Percentiles rank a stretch among this genome's conserved stretches.
Evolutionary conservation across 2,888 invertebrate species (phyloP).

Genomic region (Eumacrocentrus americanus): DNA sequence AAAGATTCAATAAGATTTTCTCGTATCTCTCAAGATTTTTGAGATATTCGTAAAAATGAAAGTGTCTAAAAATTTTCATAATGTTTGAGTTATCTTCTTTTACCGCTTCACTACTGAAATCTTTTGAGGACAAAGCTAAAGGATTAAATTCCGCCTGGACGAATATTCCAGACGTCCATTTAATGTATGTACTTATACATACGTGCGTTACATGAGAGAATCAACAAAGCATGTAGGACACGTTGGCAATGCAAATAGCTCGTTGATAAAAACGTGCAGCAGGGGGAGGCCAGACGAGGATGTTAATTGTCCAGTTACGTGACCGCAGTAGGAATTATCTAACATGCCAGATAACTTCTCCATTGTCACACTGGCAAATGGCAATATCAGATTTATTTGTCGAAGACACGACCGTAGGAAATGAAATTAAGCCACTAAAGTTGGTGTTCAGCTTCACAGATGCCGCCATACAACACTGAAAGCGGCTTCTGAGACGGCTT

Average conservation of each 20-base stretch:
- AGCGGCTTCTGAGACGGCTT: no score
- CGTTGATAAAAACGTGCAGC: neutral
- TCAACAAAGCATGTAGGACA: neutral
- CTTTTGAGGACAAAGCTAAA: no score
- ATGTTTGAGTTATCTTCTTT: no score
- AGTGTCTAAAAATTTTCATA: no score
- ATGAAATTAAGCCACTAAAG: neutral
- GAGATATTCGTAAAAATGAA: no score
- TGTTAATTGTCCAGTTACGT: neutral
- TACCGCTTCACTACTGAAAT: no score
- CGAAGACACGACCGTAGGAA: no score
- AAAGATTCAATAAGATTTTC: no score
- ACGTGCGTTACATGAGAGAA: neutral
- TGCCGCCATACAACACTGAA: slow-evolving; percentile 15
- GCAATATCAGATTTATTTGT: no score
- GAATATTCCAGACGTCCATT: neutral
- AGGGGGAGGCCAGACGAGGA: no score
- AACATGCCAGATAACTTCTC: neutral
- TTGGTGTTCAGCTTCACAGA: slow-evolving; percentile 4
- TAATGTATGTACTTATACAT: neutral
- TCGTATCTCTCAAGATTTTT: no score
- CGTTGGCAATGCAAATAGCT: neutral
- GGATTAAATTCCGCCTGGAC: no score
- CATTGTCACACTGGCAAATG: neutral
- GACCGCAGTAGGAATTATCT: neutral